These are phyloP conservation scores for Coelinius sp. DNA, from an alignment of 2,888 invertebrate species.

Conservation along the genomic window DNA sequence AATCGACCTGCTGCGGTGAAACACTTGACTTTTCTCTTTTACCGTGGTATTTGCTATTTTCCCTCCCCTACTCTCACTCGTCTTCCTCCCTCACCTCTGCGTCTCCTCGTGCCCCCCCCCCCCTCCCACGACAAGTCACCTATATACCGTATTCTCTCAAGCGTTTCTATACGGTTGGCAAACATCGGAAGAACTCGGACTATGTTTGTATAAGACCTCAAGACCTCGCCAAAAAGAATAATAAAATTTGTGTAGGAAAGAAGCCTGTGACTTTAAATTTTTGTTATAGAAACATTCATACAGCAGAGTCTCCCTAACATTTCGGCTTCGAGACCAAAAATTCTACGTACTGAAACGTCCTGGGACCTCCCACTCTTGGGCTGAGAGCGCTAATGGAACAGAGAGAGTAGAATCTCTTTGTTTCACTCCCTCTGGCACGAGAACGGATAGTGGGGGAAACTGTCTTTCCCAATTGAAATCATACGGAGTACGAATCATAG, in stretches of 20 bases:
- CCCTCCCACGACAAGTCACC: not conserved
- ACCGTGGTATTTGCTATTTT: not conserved
- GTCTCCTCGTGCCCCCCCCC: not conserved
- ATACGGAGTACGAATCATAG: too few species aligned
- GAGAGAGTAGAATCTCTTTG: too few species aligned
- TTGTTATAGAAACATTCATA: not conserved
- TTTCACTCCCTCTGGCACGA: too few species aligned
- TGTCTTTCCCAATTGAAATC: too few species aligned
- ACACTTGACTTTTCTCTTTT: not conserved
- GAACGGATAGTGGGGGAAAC: too few species aligned
- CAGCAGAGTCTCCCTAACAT: too few species aligned
- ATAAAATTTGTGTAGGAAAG: not conserved
- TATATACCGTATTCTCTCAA: not conserved
- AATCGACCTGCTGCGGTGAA: not conserved
- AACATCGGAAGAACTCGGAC: not conserved
- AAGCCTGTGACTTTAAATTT: not conserved
- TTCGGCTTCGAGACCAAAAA: too few species aligned
- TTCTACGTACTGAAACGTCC: too few species aligned
- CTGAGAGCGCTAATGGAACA: too few species aligned
- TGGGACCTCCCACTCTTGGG: too few species aligned
- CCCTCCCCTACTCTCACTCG: not conserved
- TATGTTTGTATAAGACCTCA: not conserved
- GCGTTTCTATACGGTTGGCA: slow-evolving; percentile 2
- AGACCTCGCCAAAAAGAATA: not conserved
- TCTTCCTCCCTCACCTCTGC: not conserved